A percentile compares a stretch with the other conserved stretches of the same genome.
phyloP scores from a whole-genome alignment of 2,888 invertebrate species.

The Melipona bicolor region DNA sequence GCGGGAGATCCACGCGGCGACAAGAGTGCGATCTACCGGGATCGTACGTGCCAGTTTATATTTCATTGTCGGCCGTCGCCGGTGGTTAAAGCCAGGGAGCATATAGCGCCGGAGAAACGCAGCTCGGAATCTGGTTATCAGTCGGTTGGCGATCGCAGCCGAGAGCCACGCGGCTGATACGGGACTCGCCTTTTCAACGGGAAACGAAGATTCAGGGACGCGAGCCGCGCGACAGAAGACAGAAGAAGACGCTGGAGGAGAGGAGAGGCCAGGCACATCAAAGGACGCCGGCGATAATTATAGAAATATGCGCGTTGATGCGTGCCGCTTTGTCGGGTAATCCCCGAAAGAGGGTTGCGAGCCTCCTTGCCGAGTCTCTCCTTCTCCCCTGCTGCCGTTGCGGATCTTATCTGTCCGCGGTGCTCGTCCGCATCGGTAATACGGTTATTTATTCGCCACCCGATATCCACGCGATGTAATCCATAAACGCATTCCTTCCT shows the following conservation, averaged over 20 bases:
- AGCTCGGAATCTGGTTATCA: conserved; percentile 79
- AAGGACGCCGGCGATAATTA: conserved; percentile 84
- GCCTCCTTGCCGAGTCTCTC: conserved; percentile 18
- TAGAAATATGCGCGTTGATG: conserved; percentile 83
- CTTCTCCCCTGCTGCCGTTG: conserved; percentile 43
- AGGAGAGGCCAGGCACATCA: conserved; percentile 74
- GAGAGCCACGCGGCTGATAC: conserved; percentile 52
- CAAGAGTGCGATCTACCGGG: neutral
- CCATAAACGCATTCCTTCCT: conserved; percentile 70
- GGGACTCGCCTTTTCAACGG: conserved; percentile 48
- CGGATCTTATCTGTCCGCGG: conserved; percentile 74
- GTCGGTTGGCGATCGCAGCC: conserved; percentile 71
- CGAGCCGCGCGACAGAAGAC: conserved; percentile 40
- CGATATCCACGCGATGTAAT: conserved; percentile 74
- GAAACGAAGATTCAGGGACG: conserved; percentile 62
- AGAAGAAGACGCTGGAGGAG: conserved; percentile 35
- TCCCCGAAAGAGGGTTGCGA: conserved; percentile 72
- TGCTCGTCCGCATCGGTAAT: conserved; percentile 74
- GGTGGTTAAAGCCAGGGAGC: conserved; percentile 30
- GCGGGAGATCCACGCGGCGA: neutral
- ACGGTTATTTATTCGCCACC: conserved; percentile 81
- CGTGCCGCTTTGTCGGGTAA: conserved; percentile 74
- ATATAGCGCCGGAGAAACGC: conserved; percentile 50
- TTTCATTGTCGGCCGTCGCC: conserved; percentile 38
- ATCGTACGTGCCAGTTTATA: conserved; percentile 16